A percentile compares a stretch with the other conserved stretches of the same genome.
phyloP scores from a whole-genome alignment of 2,888 invertebrate genomes.

The Troides aeacus region DNA sequence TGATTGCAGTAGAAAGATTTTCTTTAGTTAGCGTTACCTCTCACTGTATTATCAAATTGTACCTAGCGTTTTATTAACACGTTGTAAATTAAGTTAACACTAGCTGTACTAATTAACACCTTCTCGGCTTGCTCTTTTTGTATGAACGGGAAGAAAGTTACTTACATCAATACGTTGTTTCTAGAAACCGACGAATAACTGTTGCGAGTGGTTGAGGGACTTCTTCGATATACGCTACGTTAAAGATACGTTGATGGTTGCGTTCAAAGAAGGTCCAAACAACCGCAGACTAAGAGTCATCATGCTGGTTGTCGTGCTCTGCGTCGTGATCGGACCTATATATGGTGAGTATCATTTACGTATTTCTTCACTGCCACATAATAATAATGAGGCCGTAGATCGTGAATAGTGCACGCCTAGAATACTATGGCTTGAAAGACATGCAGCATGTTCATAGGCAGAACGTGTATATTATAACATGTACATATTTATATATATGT shows the following conservation, averaged over 20 bases:
- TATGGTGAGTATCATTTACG: constrained; percentile 82
- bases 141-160: background rate
- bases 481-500: too few relatives aligned
- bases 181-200: constrained; percentile 65
- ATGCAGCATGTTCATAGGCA: too few relatives aligned
- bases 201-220: constrained; percentile 80
- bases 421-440: too few relatives aligned
- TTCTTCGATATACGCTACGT: constrained; percentile 90
- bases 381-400: background rate
- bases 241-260: constrained; percentile 87
- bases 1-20: too few relatives aligned
- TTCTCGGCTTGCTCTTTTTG: background rate
- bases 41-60: too few relatives aligned
- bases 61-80: background rate
- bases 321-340: constrained; percentile 91
- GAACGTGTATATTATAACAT: too few relatives aligned
- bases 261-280: constrained; percentile 88
- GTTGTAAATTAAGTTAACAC: background rate
- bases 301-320: constrained; percentile 88
- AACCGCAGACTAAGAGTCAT: constrained; percentile 86
- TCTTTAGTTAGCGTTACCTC: too few relatives aligned
- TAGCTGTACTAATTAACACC: background rate
- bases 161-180: constrained; percentile 31
- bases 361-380: background rate
- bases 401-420: too few relatives aligned